Percentiles rank a stretch among this genome's conserved stretches.
These are phyloP conservation scores for Sula dactylatra DNA, from an alignment of 2,113 vertebrate genomes.

Conservation along the genomic window DNA sequence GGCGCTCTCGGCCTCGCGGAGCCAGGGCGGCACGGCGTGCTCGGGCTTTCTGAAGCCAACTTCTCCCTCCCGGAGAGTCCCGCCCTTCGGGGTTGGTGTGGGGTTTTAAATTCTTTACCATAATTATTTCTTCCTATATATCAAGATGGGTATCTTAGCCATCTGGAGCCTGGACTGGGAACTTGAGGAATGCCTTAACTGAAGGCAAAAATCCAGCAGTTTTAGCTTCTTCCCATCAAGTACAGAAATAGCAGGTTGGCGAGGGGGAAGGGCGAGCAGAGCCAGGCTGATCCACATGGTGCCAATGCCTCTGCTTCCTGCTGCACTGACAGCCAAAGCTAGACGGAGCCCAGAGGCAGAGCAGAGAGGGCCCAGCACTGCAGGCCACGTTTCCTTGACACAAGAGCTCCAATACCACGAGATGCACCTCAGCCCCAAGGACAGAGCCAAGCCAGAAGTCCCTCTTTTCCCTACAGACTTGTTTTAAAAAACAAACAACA, in stretches of 20 bases:
- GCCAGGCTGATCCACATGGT: background rate
- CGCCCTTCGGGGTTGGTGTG: background rate
- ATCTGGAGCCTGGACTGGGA: slow-evolving; percentile 1
- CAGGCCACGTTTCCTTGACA: background rate
- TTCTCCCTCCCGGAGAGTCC: background rate
- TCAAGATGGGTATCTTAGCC: background rate
- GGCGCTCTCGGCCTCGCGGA: background rate
- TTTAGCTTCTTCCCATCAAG: slow-evolving; percentile 5
- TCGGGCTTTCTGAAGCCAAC: background rate
- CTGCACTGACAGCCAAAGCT: background rate
- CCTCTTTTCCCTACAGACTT: background rate
- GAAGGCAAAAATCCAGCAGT: slow-evolving; percentile 32
- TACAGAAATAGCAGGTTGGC: background rate
- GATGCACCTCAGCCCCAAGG: background rate
- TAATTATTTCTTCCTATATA: background rate
- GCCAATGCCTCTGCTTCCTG: background rate
- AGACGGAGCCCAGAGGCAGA: background rate
- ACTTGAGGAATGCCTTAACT: slow-evolving; percentile 22
- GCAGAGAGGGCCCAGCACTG: background rate
- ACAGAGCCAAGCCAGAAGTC: background rate
- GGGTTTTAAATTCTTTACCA: background rate
- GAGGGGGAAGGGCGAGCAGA: background rate
- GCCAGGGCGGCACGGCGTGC: background rate
- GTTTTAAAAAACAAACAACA: background rate
- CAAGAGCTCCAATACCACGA: background rate